Conservation (phyloP, 2,797 vertebrate genomes). For the Chiloscyllium punctatum region DNA sequence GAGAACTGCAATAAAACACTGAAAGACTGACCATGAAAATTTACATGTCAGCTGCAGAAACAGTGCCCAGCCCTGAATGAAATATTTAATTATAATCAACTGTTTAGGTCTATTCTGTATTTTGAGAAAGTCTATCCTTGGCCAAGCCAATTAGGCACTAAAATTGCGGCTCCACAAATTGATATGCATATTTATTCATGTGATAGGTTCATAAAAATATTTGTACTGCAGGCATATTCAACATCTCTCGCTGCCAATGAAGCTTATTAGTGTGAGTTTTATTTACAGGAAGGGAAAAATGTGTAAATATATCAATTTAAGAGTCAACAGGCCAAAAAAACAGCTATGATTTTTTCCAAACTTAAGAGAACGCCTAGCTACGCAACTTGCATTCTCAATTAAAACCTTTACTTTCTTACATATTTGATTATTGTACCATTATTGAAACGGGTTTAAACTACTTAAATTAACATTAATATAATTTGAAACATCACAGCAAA, state of each 20-base stretch:
- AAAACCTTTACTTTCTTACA: not conserved
- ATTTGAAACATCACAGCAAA: not conserved
- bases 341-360: not conserved
- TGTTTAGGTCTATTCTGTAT: conserved; percentile 17
- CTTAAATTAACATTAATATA: not conserved
- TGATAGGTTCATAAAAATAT: conserved; percentile 38
- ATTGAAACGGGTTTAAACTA: too few species aligned
- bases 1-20: conserved; percentile 26
- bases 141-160: conserved; percentile 37
- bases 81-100: conserved; percentile 37
- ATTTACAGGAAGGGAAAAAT: conserved; percentile 1
- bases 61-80: not conserved
- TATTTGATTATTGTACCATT: too few species aligned
- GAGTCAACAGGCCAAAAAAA: not conserved
- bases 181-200: conserved; percentile 37
- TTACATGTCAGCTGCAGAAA: conserved; percentile 33
- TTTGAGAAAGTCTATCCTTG: conserved; percentile 24
- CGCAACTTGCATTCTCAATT: not conserved
- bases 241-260: conserved; percentile 25
- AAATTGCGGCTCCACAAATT: conserved; percentile 35
- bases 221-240: conserved; percentile 31
- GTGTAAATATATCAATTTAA: not conserved
- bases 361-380: not conserved
- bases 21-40: conserved; percentile 25
- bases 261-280: conserved; percentile 18